phyloP scores from a whole-genome alignment of 2,113 vertebrate species.

The Xyliphius kryptos region DNA sequence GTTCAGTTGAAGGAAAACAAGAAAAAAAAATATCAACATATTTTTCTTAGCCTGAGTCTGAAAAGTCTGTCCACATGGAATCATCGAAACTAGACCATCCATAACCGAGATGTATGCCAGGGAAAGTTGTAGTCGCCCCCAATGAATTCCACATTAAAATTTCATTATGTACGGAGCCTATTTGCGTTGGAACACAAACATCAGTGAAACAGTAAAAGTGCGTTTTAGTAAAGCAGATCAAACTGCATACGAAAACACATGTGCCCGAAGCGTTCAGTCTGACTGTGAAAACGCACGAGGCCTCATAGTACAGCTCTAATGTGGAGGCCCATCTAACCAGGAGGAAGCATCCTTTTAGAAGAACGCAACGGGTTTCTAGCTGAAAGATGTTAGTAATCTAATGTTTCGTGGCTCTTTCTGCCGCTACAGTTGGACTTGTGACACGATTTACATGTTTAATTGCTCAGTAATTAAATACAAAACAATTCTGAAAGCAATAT shows the following conservation, averaged over 20 bases:
- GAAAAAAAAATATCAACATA: slow-evolving; percentile 21
- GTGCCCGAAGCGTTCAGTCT: neutral
- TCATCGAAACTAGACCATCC: slow-evolving; percentile 4
- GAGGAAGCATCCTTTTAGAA: neutral
- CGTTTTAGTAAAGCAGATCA: neutral
- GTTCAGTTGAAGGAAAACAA: slow-evolving; percentile 10
- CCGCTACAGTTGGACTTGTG: too few species aligned
- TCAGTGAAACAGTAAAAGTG: neutral
- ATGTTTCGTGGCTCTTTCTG: neutral
- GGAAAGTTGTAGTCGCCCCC: neutral
- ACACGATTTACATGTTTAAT: neutral
- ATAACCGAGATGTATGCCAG: neutral
- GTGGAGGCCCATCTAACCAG: neutral
- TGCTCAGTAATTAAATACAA: neutral
- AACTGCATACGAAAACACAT: neutral
- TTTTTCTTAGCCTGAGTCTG: slow-evolving; percentile 12
- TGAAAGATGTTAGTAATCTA: neutral
- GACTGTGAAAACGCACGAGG: neutral
- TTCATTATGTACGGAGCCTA: neutral
- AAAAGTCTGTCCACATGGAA: slow-evolving; percentile 3
- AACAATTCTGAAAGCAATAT: neutral
- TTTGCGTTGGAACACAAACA: neutral
- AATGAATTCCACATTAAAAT: neutral
- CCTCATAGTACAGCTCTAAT: neutral
- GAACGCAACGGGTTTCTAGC: too few species aligned